Base-by-base conservation (phyloP, 1,140 invertebrate species). In the Augochlora pura region DNA sequence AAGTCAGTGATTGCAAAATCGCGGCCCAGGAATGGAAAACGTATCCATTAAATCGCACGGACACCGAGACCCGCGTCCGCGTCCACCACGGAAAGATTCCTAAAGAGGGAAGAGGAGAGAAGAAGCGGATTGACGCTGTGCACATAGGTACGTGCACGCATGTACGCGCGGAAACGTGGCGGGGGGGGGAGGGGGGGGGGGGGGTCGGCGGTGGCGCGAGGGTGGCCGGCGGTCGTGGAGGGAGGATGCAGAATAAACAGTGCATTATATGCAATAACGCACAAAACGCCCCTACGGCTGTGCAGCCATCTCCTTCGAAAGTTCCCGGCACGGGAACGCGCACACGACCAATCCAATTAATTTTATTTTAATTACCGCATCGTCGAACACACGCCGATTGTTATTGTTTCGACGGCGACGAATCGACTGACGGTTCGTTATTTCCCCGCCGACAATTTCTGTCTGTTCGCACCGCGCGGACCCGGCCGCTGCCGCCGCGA, bases 351-450 rank as follows among this genome's bases (percentile, higher is more conserved):
- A 91, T 91, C 88, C 88, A 91, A 91, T 91, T 91, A 91, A 90
- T 91, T 90, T 89, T 90, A 89, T 90, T 91, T 90, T 90, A 91
- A 91, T 91, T 89, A 89, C 84, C 84, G 83, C 82, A 82, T 90
- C 83, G 86, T 64, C 83, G 85, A 81, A 57, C 86, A 80, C 74
- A 80, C 77, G 79, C 62, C 82, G 86, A 88, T 87, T 90, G 86
- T 89, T 90, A 90, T 89, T 87, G 85, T 89, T 89, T 83, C 87
- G 77, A 73, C 81, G 77, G 78, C 84, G 76, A 85, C 83, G 83
- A 86, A 85, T 86, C 84, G 80, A 82, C 75, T 75, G 67, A 57
- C 75, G 59, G 38, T 73, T 81, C 83, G 83, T 86, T 85, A 85
- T 86, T 86, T 82, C 76, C 76, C 76, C 79, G 76, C 71, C 85